Evolutionary conservation across 2,888 invertebrate species (phyloP), one percentile per base, ranked within the genome.

Genomic region (Helleia helle): DNA sequence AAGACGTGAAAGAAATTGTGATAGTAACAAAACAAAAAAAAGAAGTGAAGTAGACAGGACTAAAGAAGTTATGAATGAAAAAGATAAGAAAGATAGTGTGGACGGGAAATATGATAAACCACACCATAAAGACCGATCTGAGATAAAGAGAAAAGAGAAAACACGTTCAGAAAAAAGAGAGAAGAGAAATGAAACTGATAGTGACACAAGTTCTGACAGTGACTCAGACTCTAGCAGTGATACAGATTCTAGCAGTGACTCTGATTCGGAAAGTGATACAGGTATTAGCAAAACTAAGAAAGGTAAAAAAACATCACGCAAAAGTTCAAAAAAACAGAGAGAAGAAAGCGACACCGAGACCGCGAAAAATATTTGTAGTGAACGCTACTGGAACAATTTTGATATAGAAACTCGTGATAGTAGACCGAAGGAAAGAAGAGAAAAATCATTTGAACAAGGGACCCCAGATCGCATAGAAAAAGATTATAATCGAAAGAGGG

Each of bases 341-440:
- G 22, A 11, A 22, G 12, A 17, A 1, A 42, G 25, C 18, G 24
- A 39, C 12, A 38, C 17, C 14, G 36, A 36, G 4, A 26, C 27
- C 9, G 41, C 41, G 22, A 38, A 46, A 8, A 48, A 45, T 11
- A 44, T 47, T 13, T 36, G 43, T 11, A 41, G 42, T 15, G 51
- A 52, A 7, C 48, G 58, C 15, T 58, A 58, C 38, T 53, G 59
- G 55, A 59, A 64, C 26, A 59, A 49, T 22, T 65, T 63, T 55
- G 62, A 71, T 46, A 59, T 65, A 41, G 49, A 52, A 47, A 46
- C 55, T n/a, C 40, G 46, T 42, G 47, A 41, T 37, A 47, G 42
- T 17, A 29, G 39, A 41, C 26, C 8, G 12, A 31, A 36, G 40
- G 17, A 56, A 30, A 46, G 34, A 27, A 48, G 25, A 38, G 30